Percentiles rank a stretch among this genome's conserved stretches.
Conservation (phyloP, 2,888 invertebrate species). For the Folsomia manolachei region DNA sequence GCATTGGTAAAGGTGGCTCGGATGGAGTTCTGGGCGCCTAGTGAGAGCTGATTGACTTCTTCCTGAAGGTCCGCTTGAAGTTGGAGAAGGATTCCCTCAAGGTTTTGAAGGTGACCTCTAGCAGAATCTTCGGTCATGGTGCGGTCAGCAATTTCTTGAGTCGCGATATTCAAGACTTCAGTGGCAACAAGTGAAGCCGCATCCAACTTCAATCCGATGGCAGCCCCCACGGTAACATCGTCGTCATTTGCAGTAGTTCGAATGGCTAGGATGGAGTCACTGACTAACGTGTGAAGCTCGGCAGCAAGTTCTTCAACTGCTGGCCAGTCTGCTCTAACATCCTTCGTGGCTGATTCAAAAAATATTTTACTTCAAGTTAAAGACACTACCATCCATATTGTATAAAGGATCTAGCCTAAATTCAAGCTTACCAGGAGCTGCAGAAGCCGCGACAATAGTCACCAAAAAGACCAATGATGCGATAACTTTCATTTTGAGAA, state of each 20-base stretch:
- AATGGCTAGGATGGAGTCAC: not conserved
- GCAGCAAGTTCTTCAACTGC: not conserved
- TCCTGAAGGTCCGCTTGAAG: not conserved
- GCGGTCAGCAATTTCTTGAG: not conserved
- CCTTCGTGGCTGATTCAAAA: too few species aligned
- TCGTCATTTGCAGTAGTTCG: not conserved
- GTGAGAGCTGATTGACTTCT: not conserved
- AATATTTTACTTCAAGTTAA: too few species aligned
- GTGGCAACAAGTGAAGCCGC: not conserved
- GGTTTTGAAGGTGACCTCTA: not conserved
- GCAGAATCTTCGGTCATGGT: not conserved
- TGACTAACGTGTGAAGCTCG: not conserved
- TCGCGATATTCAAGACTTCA: not conserved
- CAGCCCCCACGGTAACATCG: not conserved
- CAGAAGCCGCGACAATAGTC: not conserved
- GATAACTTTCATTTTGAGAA: not conserved
- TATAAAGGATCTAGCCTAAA: too few species aligned
- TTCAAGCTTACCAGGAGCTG: not conserved
- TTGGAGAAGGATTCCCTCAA: not conserved
- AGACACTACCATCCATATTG: too few species aligned
- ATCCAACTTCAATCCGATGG: not conserved
- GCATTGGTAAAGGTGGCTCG: not conserved
- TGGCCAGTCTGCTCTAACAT: too few species aligned
- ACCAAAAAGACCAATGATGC: not conserved
- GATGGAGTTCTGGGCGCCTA: not conserved